Evolutionary conservation across 2,888 invertebrate species (phyloP), one percentile per base, ranked within the genome.

Genomic region (Taenaris catops): DNA sequence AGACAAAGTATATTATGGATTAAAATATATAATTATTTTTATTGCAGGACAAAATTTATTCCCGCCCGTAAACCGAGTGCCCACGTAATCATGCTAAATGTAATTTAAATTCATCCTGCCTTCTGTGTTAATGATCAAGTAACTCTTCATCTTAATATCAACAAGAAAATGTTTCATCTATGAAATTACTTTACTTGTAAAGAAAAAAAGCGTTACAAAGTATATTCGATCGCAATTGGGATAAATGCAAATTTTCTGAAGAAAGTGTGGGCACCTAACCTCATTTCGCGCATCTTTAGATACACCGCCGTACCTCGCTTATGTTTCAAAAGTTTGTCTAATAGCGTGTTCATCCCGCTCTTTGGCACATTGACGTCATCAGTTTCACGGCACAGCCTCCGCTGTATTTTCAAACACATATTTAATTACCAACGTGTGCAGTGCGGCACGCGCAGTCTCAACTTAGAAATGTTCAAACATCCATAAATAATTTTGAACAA

Each of bases 371-470:
- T 84, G 84, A 83, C 84, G 83, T 86, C 84, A 79, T 71, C 72
- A 63, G 62, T 36, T 49, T 45, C 59, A 63, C 55, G 58, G 56
- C 60, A 74, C 81, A 81, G 76, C 76, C 69, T 60, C 75, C 52
- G 63, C 55, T 66, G 71, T 78, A 81, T 81, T 83, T 80, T 84
- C 76, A 81, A 81, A 81, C 78, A 81, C 78, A 78, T 81, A 83
- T 83, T 81, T 81, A 81, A 83, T 83, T 80, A 83, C 73, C 66
- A 69, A 68, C 81, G 81, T 86, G 80, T 84, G 86, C 84, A 86
- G 84, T 86, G 84, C 84, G 84, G 81, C 70, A 90, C 84, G 64
- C 88, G 76, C 58, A 81, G 69, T 43, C 68, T 59, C 8, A 65
- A 61, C 37, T 21, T 16, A 25, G 34, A 43, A 57, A 57, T 23